Conservation (phyloP, 2,888 invertebrate species). For the Dascillus cervinus region DNA sequence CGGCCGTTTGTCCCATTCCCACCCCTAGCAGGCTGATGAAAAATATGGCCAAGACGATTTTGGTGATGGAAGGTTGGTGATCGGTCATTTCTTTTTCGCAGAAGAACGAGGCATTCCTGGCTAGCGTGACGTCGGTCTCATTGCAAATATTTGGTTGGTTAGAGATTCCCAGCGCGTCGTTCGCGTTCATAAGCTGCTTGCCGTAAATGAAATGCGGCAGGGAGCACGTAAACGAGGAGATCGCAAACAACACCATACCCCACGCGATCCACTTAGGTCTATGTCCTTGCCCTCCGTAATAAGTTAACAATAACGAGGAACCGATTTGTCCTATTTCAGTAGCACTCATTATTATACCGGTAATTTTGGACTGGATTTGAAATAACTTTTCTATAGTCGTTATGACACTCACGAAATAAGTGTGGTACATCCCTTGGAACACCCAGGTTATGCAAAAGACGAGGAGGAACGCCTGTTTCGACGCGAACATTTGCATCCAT, state of each 20-base stretch:
- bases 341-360: slow-evolving; percentile 81
- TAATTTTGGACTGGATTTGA: slow-evolving; percentile 85
- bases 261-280: slow-evolving; percentile 90
- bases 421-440: slow-evolving; percentile 85
- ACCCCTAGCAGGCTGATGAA: slow-evolving; percentile 82
- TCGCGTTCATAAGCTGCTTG: slow-evolving; percentile 56
- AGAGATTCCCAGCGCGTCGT: slow-evolving; percentile 40
- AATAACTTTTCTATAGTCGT: slow-evolving; percentile 90
- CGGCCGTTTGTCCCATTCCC: slow-evolving; percentile 88
- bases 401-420: slow-evolving; percentile 89
- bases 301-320: slow-evolving; percentile 78
- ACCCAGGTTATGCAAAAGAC: slow-evolving; percentile 85
- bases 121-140: slow-evolving; percentile 11
- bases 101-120: slow-evolving; percentile 23
- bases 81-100: slow-evolving; percentile 49
- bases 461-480: slow-evolving; percentile 81
- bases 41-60: slow-evolving; percentile 78
- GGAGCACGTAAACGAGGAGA: slow-evolving; percentile 79
- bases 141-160: slow-evolving; percentile 42
- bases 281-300: slow-evolving; percentile 86
- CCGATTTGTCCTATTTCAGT: slow-evolving; percentile 92
- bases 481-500: slow-evolving; percentile 72
- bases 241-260: slow-evolving; percentile 82
- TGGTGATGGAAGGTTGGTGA: slow-evolving; percentile 67
- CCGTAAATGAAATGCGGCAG: slow-evolving; percentile 83